Percentiles rank a stretch among this genome's conserved stretches.
These are phyloP conservation scores for Aphaenogaster floridana DNA, from an alignment of 1,140 invertebrate genomes.

Conservation along the genomic window DNA sequence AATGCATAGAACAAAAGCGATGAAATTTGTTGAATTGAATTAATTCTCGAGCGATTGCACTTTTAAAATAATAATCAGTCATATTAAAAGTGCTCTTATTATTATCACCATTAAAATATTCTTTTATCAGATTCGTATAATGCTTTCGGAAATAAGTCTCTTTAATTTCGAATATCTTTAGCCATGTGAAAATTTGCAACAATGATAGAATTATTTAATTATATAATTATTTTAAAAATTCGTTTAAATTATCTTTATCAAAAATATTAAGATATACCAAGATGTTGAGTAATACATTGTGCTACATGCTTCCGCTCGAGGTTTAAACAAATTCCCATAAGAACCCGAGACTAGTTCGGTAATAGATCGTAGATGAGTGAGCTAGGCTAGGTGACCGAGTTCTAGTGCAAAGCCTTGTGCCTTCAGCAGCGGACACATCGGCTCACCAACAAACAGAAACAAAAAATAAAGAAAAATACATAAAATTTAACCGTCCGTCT, in stretches of 20 bases:
- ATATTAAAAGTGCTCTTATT: not conserved
- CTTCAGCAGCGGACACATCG: slow-evolving; percentile 87
- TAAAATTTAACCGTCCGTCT: slow-evolving; percentile 87
- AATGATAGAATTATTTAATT: not conserved
- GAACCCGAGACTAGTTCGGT: slow-evolving; percentile 75
- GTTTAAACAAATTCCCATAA: slow-evolving; percentile 63
- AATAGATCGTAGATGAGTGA: slow-evolving; percentile 82
- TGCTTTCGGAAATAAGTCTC: not conserved
- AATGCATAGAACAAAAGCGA: slow-evolving; percentile 23
- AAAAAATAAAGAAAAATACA: slow-evolving; percentile 59
- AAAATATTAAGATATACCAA: not conserved
- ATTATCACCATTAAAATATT: slow-evolving; percentile 1
- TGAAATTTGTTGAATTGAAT: slow-evolving; percentile 36
- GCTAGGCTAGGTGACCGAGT: slow-evolving; percentile 87
- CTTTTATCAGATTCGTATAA: not conserved
- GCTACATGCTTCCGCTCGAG: slow-evolving; percentile 27
- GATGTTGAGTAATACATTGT: not conserved
- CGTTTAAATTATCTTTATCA: not conserved
- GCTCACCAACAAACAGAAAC: slow-evolving; percentile 85
- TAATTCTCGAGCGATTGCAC: slow-evolving; percentile 44
- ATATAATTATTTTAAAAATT: not conserved
- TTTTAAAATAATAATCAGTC: not conserved
- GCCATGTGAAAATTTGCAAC: not conserved
- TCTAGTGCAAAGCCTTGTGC: slow-evolving; percentile 87
- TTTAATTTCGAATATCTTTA: slow-evolving; percentile 6